Percentiles rank a stretch among this genome's conserved stretches.
phyloP scores from a whole-genome alignment of 2,113 vertebrate genomes.

The Vireo altiloquus region DNA sequence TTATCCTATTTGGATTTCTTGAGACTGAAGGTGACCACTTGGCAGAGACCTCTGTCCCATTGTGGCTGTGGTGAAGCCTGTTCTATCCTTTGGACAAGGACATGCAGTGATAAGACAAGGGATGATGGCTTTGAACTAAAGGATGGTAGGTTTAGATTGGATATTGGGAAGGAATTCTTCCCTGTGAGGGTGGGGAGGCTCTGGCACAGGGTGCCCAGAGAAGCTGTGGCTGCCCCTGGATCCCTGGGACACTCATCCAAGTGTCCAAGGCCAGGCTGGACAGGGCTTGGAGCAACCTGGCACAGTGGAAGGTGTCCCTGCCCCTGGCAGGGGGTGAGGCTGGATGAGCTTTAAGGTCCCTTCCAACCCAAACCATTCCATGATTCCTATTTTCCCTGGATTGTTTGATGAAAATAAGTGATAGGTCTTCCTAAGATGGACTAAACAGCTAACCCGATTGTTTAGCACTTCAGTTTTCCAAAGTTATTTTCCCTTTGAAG shows the following conservation, averaged over 20 bases:
- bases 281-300: fast-evolving
- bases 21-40: not conserved
- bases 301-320: not conserved
- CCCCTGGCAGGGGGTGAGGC: no score
- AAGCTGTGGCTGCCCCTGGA: not conserved
- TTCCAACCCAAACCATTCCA: not conserved
- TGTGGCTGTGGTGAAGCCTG: not conserved
- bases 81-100: not conserved
- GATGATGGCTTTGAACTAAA: not conserved
- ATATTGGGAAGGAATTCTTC: not conserved
- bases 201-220: not conserved
- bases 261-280: not conserved
- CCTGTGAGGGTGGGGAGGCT: not conserved
- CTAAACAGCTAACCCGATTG: not conserved
- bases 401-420: not conserved
- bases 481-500: not conserved
- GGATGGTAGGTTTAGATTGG: not conserved
- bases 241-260: not conserved
- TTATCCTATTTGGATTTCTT: not conserved
- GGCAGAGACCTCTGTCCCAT: not conserved
- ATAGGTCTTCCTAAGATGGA: not conserved
- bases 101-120: not conserved
- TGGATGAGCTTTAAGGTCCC: not conserved
- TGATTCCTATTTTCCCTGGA: not conserved
- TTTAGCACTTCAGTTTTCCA: not conserved